phyloP scores from a whole-genome alignment of 1,140 invertebrate genomes.

The Pseudomyrmex sp. region DNA sequence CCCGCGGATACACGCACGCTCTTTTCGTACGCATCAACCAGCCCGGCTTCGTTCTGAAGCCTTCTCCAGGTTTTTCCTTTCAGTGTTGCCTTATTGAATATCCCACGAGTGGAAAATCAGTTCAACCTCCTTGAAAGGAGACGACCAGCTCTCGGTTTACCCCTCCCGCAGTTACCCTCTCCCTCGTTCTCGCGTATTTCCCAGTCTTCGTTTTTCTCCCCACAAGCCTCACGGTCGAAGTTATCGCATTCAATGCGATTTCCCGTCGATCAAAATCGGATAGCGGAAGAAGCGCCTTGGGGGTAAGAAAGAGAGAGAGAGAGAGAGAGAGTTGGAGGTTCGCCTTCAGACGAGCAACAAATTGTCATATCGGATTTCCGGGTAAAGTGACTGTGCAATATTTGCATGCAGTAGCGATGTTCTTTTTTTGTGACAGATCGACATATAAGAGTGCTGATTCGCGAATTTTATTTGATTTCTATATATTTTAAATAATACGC shows the following conservation, averaged over 20 bases:
- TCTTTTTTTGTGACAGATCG: constrained; percentile 24
- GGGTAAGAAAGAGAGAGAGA: not conserved
- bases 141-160: constrained; percentile 68
- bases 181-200: constrained; percentile 45
- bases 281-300: constrained; percentile 62
- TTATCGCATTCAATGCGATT: constrained; percentile 81
- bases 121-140: constrained; percentile 80
- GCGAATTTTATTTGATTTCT: too few relatives aligned
- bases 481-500: too few relatives aligned
- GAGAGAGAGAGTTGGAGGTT: constrained; percentile 2
- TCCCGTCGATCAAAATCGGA: constrained; percentile 80
- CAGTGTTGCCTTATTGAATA: constrained; percentile 84
- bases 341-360: constrained; percentile 56
- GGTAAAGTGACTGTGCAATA: constrained; percentile 45
- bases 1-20: constrained; percentile 65
- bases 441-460: not conserved
- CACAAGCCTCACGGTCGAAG: constrained; percentile 70
- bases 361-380: constrained; percentile 68
- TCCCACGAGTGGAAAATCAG: constrained; percentile 85
- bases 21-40: constrained; percentile 68
- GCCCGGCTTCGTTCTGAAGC: constrained; percentile 62
- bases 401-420: constrained; percentile 25
- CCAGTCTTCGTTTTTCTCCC: constrained; percentile 60
- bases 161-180: constrained; percentile 45
- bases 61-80: constrained; percentile 79